phyloP scores from a whole-genome alignment of 1,140 invertebrate species.

The Berghia stephanieae region DNA sequence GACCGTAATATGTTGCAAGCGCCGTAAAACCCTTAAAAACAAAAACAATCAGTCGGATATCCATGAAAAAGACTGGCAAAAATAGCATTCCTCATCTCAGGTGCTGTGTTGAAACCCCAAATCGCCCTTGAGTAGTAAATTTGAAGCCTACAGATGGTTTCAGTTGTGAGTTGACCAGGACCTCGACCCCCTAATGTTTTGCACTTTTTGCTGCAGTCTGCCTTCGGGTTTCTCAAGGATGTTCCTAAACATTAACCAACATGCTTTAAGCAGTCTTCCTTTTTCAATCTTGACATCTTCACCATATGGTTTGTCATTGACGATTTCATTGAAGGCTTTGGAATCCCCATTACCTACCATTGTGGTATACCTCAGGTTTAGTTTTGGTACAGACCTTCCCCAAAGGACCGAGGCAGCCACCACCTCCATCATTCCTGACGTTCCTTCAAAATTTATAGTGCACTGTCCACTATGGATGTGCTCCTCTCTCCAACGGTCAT shows the following conservation, averaged over 20 bases:
- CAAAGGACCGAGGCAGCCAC: too few relatives aligned
- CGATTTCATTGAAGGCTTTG: slow-evolving; percentile 5
- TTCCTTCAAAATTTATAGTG: too few relatives aligned
- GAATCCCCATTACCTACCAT: too few relatives aligned
- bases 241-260: slow-evolving; percentile 23
- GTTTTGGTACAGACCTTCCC: too few relatives aligned
- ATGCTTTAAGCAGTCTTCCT: slow-evolving; percentile 23
- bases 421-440: too few relatives aligned
- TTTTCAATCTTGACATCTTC: slow-evolving; percentile 13
- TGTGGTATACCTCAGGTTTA: too few relatives aligned
- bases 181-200: slow-evolving; percentile 4
- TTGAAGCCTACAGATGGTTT: slow-evolving; percentile 12
- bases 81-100: slow-evolving; percentile 5
- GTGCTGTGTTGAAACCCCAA: background rate
- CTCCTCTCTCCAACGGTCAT: too few relatives aligned
- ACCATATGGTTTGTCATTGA: slow-evolving; percentile 6
- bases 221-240: slow-evolving; percentile 1
- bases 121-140: slow-evolving; percentile 26
- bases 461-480: too few relatives aligned
- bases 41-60: too few relatives aligned
- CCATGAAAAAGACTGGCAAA: slow-evolving; percentile 11
- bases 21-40: too few relatives aligned
- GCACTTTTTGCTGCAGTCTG: slow-evolving; percentile 14
- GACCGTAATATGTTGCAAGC: too few relatives aligned
- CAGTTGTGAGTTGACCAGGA: slow-evolving; percentile 9